A percentile compares a stretch with the other conserved stretches of the same genome.
These are phyloP conservation scores for Rhegmatorhina hoffmannsi DNA, from an alignment of 2,113 vertebrate species.

Conservation along the genomic window DNA sequence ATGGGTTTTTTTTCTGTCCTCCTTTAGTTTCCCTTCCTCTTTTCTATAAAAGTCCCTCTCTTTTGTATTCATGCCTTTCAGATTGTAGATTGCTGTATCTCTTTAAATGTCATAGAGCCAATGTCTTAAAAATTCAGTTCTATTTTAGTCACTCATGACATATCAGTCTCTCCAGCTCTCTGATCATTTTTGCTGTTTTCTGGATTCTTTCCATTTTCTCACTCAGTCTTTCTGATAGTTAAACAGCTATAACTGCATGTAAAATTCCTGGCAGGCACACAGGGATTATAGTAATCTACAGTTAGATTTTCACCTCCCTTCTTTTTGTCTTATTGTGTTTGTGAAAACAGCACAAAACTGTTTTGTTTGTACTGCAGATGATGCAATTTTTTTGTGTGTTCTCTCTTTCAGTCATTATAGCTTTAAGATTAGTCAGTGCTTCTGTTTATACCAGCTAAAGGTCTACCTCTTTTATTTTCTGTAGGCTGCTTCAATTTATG, in stretches of 20 bases:
- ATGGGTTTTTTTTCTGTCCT: background rate
- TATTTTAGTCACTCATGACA: slow-evolving; percentile 37
- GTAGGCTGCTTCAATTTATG: background rate
- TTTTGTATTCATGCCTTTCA: background rate
- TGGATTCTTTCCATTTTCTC: slow-evolving; percentile 8
- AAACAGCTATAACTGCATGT: background rate
- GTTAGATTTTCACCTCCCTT: background rate
- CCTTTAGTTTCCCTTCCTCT: background rate
- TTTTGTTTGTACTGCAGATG: background rate
- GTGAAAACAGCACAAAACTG: background rate
- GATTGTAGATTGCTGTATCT: background rate
- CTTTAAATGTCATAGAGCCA: slow-evolving; percentile 48
- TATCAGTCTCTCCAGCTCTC: background rate
- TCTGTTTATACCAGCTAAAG: background rate
- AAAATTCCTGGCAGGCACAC: background rate
- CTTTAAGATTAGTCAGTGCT: background rate
- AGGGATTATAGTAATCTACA: background rate
- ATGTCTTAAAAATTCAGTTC: slow-evolving; percentile 23
- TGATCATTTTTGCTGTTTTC: slow-evolving; percentile 12
- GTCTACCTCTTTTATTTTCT: background rate
- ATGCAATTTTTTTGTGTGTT: background rate
- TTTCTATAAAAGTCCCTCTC: background rate
- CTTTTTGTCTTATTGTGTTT: background rate
- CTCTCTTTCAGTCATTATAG: background rate
- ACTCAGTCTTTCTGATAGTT: background rate